Evolutionary conservation across 2,797 vertebrate genomes (phyloP), one percentile per base, ranked within the genome.

Genomic region (Scolopax rusticola): DNA sequence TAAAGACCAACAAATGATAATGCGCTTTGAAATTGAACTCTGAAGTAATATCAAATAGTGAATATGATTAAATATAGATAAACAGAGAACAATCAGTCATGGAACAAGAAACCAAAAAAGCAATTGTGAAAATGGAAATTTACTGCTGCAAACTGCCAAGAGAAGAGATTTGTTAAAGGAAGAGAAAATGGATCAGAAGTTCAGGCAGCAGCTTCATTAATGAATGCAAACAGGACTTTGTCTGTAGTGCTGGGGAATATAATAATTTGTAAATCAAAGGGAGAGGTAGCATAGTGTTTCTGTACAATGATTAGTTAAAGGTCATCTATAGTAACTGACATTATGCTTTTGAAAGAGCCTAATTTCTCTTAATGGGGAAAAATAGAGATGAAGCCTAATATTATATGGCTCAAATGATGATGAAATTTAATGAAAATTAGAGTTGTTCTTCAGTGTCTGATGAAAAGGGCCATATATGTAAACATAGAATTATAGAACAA

Each of bases 1-100:
- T 91, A 75, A 91, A 84, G 15, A 87, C 79, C 70, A 82, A 87
- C 81, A 93, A 80, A 92, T 57, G 50, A 85, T 67, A 83, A 82
- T 75, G 59, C 70, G 50, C 19, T 82, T 77, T 89, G 84, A 78
- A 95, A 96, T 54, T 92, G 86, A 87, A 74, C 79, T 92, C 91
- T 59, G 69, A 95, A 91, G 81, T 59, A 59, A 84, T 69, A 87
- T 77, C 41, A 87, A 84, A 75, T 61, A 75, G 41, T 43, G 91
- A 89, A 87, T 80, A 57, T 71, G 79, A 94, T 94, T 90, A 91
- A 84, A 93, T 79, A 90, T 60, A 86, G 78, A 86, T 88, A 87
- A 88, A 84, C 70, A 76, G n/a, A 74, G 33, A 86, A 80, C 48
- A 80, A 45, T 82, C 90, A 76, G 68, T 93, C 83, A 74, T 59